Percentiles rank a stretch among this genome's conserved stretches.
These are phyloP conservation scores for Apotomis betuletana DNA, from an alignment of 2,888 invertebrate genomes.

Conservation along the genomic window DNA sequence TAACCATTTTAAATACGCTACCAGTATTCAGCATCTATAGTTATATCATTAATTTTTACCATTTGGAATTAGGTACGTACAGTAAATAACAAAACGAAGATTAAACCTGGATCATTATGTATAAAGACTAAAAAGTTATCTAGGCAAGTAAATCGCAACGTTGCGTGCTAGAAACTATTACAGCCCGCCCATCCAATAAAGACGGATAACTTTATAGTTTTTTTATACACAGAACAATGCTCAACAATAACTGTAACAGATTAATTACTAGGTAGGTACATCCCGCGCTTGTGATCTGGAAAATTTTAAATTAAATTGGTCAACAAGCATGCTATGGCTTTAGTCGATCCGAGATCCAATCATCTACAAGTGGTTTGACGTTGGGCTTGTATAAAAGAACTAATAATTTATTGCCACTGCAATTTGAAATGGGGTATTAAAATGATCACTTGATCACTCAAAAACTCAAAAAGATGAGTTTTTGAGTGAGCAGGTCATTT, in stretches of 20 bases:
- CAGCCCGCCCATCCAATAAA: conserved; percentile 37
- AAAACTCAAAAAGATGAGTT: too few relatives aligned
- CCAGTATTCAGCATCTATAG: too few relatives aligned
- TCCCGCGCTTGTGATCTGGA: background rate
- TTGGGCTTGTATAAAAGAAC: too few relatives aligned
- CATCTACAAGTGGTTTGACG: too few relatives aligned
- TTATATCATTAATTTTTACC: background rate
- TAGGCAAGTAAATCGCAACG: conserved; percentile 37
- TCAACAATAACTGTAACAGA: conserved; percentile 31
- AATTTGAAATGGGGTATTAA: too few relatives aligned
- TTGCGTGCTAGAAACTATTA: conserved; percentile 43
- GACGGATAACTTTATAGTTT: conserved; percentile 39
- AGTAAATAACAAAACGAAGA: background rate
- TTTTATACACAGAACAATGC: conserved; percentile 29
- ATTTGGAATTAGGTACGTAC: background rate
- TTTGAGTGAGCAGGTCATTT: too few relatives aligned
- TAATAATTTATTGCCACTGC: too few relatives aligned
- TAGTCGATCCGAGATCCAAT: too few relatives aligned
- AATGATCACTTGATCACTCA: too few relatives aligned
- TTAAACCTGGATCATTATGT: background rate
- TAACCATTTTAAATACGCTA: too few relatives aligned
- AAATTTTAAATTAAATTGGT: background rate
- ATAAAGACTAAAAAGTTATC: background rate
- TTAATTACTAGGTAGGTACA: background rate
- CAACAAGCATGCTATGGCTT: background rate